phyloP scores from a whole-genome alignment of 2,113 vertebrate genomes.

The Elgaria multicarinata region DNA sequence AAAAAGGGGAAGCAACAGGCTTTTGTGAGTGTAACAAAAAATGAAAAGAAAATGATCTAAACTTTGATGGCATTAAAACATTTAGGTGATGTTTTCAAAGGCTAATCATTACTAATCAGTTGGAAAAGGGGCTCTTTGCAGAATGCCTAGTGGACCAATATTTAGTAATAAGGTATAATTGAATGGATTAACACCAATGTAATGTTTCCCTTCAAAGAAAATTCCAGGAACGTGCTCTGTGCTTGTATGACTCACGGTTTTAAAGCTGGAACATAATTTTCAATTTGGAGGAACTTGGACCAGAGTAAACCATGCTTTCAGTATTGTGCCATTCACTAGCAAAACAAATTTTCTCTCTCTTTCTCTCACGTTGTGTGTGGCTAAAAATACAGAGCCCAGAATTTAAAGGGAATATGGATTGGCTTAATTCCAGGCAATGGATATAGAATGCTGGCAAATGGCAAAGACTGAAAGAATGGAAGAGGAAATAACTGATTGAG shows the following conservation, averaged over 20 bases:
- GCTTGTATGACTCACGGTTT: constrained; percentile 73
- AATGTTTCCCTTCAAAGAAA: constrained; percentile 76
- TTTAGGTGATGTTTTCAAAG: constrained; percentile 54
- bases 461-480: not conserved
- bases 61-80: constrained; percentile 43
- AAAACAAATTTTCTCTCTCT: constrained; percentile 41
- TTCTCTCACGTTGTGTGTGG: constrained; percentile 35
- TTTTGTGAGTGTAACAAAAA: not conserved
- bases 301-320: constrained; percentile 68
- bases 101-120: constrained; percentile 42
- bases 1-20: constrained; percentile 27
- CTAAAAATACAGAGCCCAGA: constrained; percentile 30
- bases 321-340: constrained; percentile 55
- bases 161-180: constrained; percentile 73
- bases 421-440: constrained; percentile 41
- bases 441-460: not conserved
- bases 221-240: constrained; percentile 76
- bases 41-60: constrained; percentile 44
- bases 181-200: constrained; percentile 74
- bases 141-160: constrained; percentile 59
- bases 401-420: constrained; percentile 36
- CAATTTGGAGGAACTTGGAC: constrained; percentile 73
- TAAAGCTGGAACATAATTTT: constrained; percentile 77
- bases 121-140: constrained; percentile 42
- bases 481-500: constrained; percentile 26